Evolutionary conservation across 2,113 vertebrate genomes (phyloP), one percentile per base, ranked within the genome.

Genomic region (Leucopsar rothschildi): DNA sequence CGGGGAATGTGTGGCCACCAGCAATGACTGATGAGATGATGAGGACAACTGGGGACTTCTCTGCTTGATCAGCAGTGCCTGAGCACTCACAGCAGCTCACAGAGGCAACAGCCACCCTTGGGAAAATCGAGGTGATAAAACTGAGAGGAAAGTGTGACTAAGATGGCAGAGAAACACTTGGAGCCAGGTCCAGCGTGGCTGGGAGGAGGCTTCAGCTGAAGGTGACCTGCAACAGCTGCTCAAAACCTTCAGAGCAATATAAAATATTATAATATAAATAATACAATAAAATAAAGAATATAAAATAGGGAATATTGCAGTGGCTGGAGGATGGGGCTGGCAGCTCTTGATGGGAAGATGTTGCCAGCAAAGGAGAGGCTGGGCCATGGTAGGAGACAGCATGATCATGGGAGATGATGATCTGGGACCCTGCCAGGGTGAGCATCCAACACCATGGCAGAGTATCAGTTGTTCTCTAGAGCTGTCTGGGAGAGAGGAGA

Each of bases 141-240:
- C 15, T 25, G 15, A 40, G 28, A 84, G 35, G 16, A 21, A 75
- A 29, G 19, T 28, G 42, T 56, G 49, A 9, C 42, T 55, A 10
- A 72, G 70, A 4, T 31, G 33, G 68, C 35, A 68, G 24, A 76
- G 57, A 35, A 90, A 49, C 39, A 20, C 33, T 2, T 31, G 49
- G 23, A 47, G 39, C 0, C 2, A 44, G 47, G 53, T 45, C 45
- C 73, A 85, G 49, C 0, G 0, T 57, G 73, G 18, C 57, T 68
- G 28, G 39, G 20, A 5, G 53, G 59, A 68, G 77, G 8, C 33
- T 47, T 35, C 47, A 52, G 40, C 33, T 87, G 70, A 39, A 64
- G 63, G 49, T n/a, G 73, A 72, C 28, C 57, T 60, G 19, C 56
- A 70, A 79, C 28, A 57, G 47, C 69, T 82, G 65, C 44, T 85